Evolutionary conservation across 2,888 invertebrate species (phyloP), one percentile per base, ranked within the genome.

Genomic region (Limenitis camilla): DNA sequence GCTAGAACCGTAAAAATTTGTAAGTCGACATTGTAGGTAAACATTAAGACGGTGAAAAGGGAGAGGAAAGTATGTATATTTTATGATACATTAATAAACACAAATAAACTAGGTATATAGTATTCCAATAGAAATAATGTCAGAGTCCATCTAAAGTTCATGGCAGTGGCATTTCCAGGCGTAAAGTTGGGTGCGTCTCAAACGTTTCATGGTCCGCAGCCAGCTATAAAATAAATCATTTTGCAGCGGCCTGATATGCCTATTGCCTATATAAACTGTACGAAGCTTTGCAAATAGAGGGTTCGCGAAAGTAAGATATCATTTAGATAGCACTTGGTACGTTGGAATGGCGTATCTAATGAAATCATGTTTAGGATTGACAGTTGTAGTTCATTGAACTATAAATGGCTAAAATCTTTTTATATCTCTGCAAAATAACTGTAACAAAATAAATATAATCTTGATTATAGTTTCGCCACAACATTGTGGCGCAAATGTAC

Each of bases 111-210:
- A 10, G 6, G 35, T 10, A 10, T 36, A 5, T 11, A 41, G 3
- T 11, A 50, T 44, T 45, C 9, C 48, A 10, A 35, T 49, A 44
- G 36, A 44, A 44, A 54, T 52, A 52, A 48, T 45, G 49, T 11
- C 48, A 48, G 49, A 46, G 46, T 51, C 49, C 40, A 44, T 48
- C 42, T 52, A 63, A 62, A 62, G 63, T 63, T 63, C 63, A 63
- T 49, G 59, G 58, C 40, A 44, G 46, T 63, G 62, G 53, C 59
- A 63, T 63, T 62, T 55, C 30, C 52, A 50, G 40, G 49, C 48
- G 48, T 42, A 49, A 52, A 50, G 38, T 48, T 44, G 47, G 58
- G 54, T 52, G 57, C 49, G 54, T 52, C 47, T 51, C 50, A 49
- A 52, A 49, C 47, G 55, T 40, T 50, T 55, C 52, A 46, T 42